Percentiles rank a stretch among this genome's conserved stretches.
phyloP scores from a whole-genome alignment of 2,113 vertebrate species.

The Mellivora capensis region DNA sequence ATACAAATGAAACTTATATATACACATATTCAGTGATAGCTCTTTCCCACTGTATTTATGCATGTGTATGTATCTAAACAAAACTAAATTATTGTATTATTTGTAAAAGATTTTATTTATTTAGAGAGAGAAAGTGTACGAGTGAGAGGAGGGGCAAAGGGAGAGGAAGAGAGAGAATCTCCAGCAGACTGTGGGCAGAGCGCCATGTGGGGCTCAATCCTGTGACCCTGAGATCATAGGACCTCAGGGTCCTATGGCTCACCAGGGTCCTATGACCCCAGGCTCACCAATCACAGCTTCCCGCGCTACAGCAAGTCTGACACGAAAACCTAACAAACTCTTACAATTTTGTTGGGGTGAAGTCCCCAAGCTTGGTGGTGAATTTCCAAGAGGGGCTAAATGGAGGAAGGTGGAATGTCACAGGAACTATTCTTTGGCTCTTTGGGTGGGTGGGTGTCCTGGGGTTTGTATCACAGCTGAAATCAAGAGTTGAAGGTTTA shows the following conservation, averaged over 20 bases:
- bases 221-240: background rate
- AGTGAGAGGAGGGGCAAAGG: background rate
- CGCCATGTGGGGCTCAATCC: background rate
- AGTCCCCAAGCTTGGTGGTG: slow-evolving; percentile 77
- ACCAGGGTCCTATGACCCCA: too few species aligned
- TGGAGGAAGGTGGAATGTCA: slow-evolving; percentile 90
- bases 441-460: slow-evolving; percentile 81
- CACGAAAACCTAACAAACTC: slow-evolving; percentile 84
- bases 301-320: slow-evolving; percentile 90
- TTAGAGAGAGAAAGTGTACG: background rate
- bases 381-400: slow-evolving; percentile 86
- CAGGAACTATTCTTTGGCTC: slow-evolving; percentile 88
- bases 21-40: background rate
- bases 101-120: background rate
- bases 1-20: background rate
- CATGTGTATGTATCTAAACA: too few species aligned
- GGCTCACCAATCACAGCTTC: slow-evolving; percentile 86
- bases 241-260: too few species aligned
- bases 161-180: background rate
- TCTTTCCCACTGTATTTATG: background rate
- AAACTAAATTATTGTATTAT: background rate
- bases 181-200: background rate
- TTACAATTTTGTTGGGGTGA: slow-evolving; percentile 90
- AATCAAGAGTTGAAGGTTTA: background rate
- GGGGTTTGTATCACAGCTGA: slow-evolving; percentile 72